Conservation (phyloP, 2,113 vertebrate genomes). For the Helogale parvula region DNA sequence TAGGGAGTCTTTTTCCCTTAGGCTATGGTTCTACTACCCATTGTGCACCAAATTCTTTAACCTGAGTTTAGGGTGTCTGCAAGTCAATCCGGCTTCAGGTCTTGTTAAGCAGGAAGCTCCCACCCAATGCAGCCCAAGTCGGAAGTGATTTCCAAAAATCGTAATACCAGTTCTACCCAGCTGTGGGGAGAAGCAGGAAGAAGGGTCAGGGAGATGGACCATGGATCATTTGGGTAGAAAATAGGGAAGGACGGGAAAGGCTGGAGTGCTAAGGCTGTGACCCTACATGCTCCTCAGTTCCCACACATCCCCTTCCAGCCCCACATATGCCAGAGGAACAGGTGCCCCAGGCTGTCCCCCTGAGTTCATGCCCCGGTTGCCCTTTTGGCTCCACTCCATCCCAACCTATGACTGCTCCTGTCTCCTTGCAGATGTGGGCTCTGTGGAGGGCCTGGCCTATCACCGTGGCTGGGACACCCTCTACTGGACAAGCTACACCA, state of each 20-base stretch:
- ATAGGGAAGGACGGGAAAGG: too few relatives aligned
- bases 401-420: background rate
- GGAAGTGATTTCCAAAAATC: background rate
- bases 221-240: background rate
- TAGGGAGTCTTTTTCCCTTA: background rate
- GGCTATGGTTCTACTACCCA: background rate
- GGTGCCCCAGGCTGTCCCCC: background rate
- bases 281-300: background rate
- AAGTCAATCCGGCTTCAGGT: background rate
- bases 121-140: background rate
- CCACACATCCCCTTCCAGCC: background rate
- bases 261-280: background rate
- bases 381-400: background rate
- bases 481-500: constrained; percentile 99
- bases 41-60: background rate
- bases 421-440: constrained; percentile 92
- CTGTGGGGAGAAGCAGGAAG: too few relatives aligned
- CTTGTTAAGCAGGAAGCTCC: background rate
- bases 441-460: constrained; percentile 97
- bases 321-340: background rate
- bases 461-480: constrained; percentile 96
- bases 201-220: background rate
- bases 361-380: background rate
- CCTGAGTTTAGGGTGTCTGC: background rate
- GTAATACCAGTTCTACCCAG: background rate